Evolutionary conservation across 92 coral and sea anemone species (phyloP).

Genomic region (Chrysogorgia sp.): DNA sequence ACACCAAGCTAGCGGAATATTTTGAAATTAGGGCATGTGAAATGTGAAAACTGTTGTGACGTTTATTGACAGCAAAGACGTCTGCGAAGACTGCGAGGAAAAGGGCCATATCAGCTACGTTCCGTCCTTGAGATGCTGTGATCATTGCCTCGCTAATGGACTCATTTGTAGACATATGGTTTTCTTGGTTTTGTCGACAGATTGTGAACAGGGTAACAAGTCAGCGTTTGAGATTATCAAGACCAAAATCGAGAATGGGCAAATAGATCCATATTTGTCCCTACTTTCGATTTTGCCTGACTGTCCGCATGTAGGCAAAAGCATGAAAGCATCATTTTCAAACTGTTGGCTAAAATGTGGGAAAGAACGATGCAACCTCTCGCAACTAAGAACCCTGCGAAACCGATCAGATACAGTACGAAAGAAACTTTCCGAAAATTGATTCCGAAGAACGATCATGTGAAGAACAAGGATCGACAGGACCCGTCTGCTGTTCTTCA

Average conservation of each 20-base stretch:
- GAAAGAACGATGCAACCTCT: slow-evolving; percentile 34
- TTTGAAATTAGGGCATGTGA: slow-evolving; percentile 39
- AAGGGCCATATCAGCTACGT: slow-evolving; percentile 49
- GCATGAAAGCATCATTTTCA: slow-evolving; percentile 35
- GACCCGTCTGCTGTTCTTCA: slow-evolving; percentile 46
- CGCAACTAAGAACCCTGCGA: slow-evolving; percentile 33
- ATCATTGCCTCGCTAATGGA: slow-evolving; percentile 50
- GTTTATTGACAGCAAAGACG: slow-evolving; percentile 47
- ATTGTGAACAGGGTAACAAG: slow-evolving; percentile 60
- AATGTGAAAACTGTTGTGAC: slow-evolving; percentile 47
- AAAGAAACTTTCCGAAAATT: slow-evolving; percentile 33
- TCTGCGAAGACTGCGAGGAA: slow-evolving; percentile 48
- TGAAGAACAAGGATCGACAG: slow-evolving; percentile 55
- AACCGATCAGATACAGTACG: slow-evolving; percentile 40
- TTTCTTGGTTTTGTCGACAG: slow-evolving; percentile 40
- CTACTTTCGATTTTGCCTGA: slow-evolving; percentile 45
- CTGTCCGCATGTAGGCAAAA: slow-evolving; percentile 41
- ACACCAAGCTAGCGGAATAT: slow-evolving; percentile 38
- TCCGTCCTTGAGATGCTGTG: slow-evolving; percentile 49
- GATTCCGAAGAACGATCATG: slow-evolving; percentile 47
- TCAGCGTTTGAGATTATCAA: slow-evolving; percentile 51
- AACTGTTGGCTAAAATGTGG: slow-evolving; percentile 38
- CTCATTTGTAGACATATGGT: slow-evolving; percentile 49
- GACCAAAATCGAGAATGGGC: slow-evolving; percentile 39
- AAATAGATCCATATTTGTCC: slow-evolving; percentile 40